Conservation (phyloP, 1,140 invertebrate species). For the Aphaenogaster rudis region DNA sequence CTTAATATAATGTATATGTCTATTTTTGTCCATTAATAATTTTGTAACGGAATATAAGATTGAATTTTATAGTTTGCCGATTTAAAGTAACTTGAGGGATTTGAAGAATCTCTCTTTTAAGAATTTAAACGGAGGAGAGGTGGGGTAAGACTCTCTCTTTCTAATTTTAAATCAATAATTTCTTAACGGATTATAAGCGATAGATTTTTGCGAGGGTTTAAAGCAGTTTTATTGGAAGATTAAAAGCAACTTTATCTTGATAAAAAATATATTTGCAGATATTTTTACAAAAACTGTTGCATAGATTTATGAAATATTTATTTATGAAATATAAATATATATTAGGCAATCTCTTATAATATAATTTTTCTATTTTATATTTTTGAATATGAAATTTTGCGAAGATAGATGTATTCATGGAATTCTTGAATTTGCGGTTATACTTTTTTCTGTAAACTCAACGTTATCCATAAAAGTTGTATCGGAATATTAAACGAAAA, state of each 20-base stretch:
- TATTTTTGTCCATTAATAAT: background rate
- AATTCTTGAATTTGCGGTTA: background rate
- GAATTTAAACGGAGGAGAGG: background rate
- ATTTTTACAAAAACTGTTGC: background rate
- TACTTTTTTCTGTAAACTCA: background rate
- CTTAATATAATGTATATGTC: background rate
- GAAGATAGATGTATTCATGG: background rate
- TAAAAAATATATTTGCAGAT: slow-evolving; percentile 14
- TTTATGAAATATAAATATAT: background rate
- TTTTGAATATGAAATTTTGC: background rate
- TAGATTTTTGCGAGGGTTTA: background rate
- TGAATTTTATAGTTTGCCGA: background rate
- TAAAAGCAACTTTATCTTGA: background rate
- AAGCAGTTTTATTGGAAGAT: background rate
- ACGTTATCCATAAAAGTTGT: background rate
- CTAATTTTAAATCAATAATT: slow-evolving; percentile 29
- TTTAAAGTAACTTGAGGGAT: background rate
- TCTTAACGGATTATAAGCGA: background rate
- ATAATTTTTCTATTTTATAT: background rate
- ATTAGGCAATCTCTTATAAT: background rate
- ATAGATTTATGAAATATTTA: background rate
- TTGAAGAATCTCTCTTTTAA: background rate
- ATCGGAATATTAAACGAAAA: slow-evolving; percentile 13
- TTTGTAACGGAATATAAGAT: background rate
- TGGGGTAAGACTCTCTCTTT: background rate